Percentiles rank a stretch among this genome's conserved stretches.
Conservation (phyloP, 2,888 invertebrate genomes). For the Hirtodrosophila trivittata region DNA sequence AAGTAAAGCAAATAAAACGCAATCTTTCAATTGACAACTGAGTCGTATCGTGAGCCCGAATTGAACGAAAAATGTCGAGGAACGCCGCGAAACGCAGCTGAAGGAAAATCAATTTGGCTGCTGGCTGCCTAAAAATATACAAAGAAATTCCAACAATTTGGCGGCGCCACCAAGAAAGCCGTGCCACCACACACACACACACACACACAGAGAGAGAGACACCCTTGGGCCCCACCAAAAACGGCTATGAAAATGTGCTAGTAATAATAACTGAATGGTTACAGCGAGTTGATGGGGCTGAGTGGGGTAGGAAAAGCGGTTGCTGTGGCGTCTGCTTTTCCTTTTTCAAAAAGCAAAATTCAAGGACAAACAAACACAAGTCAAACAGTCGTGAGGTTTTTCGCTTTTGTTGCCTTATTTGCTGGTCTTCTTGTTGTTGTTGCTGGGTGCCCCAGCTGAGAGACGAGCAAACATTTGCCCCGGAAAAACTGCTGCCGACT, state of each 20-base stretch:
- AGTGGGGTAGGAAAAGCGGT: slow-evolving; percentile 6
- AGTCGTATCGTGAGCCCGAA: slow-evolving; percentile 45
- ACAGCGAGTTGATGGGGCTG: not conserved
- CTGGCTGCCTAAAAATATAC: slow-evolving; percentile 37
- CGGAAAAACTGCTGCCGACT: slow-evolving; percentile 49
- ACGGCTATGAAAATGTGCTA: slow-evolving; percentile 77
- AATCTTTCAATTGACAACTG: slow-evolving; percentile 79
- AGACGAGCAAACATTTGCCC: slow-evolving; percentile 59
- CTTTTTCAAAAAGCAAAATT: slow-evolving; percentile 65
- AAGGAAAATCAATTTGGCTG: slow-evolving; percentile 69
- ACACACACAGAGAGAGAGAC: not conserved
- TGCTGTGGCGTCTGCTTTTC: slow-evolving; percentile 50
- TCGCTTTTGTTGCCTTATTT: slow-evolving; percentile 44
- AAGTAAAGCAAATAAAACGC: slow-evolving; percentile 74
- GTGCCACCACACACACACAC: not conserved
- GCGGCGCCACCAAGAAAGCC: slow-evolving; percentile 62
- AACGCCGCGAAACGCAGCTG: slow-evolving; percentile 39
- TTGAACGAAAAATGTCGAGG: slow-evolving; percentile 11
- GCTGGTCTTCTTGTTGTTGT: slow-evolving; percentile 32
- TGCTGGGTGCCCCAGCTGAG: slow-evolving; percentile 1
- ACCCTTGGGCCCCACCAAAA: slow-evolving; percentile 31
- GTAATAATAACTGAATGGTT: slow-evolving; percentile 69
- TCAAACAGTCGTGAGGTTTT: slow-evolving; percentile 71
- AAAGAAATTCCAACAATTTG: slow-evolving; percentile 55
- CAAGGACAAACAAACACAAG: slow-evolving; percentile 79